A percentile compares a stretch with the other conserved stretches of the same genome.
These are phyloP conservation scores for Lates calcarifer DNA, from an alignment of 2,113 vertebrate genomes.

Conservation along the genomic window DNA sequence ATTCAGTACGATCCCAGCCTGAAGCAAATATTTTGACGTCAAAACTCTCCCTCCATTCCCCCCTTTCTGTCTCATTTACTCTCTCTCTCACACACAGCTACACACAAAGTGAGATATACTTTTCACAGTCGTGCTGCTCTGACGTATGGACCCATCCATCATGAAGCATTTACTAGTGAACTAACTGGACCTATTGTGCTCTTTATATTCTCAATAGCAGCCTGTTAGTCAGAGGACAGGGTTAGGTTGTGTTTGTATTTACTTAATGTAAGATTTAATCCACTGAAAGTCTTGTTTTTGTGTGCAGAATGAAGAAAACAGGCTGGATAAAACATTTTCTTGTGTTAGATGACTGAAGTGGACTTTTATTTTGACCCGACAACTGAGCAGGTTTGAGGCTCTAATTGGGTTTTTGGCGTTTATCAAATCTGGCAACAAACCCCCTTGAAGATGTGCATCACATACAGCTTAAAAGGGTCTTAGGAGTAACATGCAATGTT, in stretches of 20 bases:
- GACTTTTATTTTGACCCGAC: too few species aligned
- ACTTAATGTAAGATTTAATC: background rate
- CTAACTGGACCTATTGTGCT: background rate
- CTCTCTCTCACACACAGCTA: background rate
- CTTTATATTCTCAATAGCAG: background rate
- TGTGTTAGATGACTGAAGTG: too few species aligned
- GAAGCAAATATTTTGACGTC: constrained; percentile 47
- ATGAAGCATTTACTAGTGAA: constrained; percentile 3
- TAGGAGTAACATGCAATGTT: too few species aligned
- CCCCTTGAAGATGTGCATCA: too few species aligned
- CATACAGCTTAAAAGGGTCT: too few species aligned
- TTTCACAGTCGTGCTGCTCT: background rate
- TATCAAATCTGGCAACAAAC: too few species aligned
- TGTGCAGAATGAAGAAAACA: too few species aligned
- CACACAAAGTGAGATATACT: background rate
- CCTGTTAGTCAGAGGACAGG: background rate
- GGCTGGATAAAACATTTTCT: too few species aligned
- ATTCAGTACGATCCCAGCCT: background rate
- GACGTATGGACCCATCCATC: background rate
- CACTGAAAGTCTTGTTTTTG: too few species aligned
- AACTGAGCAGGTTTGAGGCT: too few species aligned
- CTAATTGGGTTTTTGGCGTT: too few species aligned
- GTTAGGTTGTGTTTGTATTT: background rate
- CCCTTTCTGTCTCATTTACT: constrained; percentile 1
- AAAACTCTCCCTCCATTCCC: constrained; percentile 10